Evolutionary conservation across 2,888 invertebrate species (phyloP).

Genomic region (Nomada lathburiana): DNA sequence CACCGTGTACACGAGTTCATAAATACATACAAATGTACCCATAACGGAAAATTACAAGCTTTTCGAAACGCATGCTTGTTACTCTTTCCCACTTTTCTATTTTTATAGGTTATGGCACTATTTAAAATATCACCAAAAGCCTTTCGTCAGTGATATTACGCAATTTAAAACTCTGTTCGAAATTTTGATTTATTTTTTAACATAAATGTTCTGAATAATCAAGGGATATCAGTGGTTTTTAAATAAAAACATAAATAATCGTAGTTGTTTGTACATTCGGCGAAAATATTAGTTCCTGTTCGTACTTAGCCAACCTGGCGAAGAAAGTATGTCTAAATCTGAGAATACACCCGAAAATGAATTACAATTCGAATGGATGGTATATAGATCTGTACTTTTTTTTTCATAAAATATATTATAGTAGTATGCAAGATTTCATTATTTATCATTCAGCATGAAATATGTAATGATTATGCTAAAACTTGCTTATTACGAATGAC

Average conservation of each 20-base stretch:
- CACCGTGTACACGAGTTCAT: neutral
- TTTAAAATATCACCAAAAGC: neutral
- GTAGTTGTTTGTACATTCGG: neutral
- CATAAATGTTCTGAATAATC: neutral
- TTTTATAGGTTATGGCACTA: neutral
- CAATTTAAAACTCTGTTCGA: neutral
- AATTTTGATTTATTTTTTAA: too few relatives aligned
- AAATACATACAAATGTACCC: neutral
- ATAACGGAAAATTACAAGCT: neutral
- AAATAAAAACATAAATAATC: neutral
- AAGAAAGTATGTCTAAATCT: slow-evolving; percentile 31
- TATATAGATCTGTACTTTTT: slow-evolving; percentile 28
- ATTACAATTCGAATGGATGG: slow-evolving; percentile 60
- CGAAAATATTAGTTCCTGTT: neutral
- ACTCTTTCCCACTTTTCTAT: neutral
- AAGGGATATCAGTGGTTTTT: slow-evolving; percentile 4
- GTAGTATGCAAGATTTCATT: neutral
- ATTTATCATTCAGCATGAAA: neutral
- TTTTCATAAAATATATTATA: neutral
- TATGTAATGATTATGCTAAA: neutral
- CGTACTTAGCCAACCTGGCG: neutral
- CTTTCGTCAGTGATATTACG: neutral
- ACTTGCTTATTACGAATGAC: neutral
- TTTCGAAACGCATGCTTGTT: neutral
- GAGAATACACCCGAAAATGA: neutral